Evolutionary conservation across 2,888 invertebrate genomes (phyloP), one percentile per base, ranked within the genome.

Genomic region (Sacculina carcini): DNA sequence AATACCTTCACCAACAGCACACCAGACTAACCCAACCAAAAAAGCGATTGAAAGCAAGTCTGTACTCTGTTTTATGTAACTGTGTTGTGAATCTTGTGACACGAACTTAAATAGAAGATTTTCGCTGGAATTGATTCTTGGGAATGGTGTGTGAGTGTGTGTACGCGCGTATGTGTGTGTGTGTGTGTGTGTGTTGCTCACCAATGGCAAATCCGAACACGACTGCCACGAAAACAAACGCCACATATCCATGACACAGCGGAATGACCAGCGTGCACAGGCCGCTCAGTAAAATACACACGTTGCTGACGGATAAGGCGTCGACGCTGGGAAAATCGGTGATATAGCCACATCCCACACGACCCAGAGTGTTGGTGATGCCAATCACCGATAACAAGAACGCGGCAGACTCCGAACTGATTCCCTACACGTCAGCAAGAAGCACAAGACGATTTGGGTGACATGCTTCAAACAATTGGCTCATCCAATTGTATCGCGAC

Each of bases 301-400:
- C 69, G 63, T 94, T 96, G 67, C 94, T 94, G 61, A 98, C 76
- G 61, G 89, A 69, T 19, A 96, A 70, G 0, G 94, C 82, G 66
- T 92, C 83, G 59, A 94, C 85, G 70, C 87, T 84, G 0, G 71
- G 71, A 12, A 66, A 56, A 58, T 69, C 69, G 2, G 90, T 86
- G 34, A 92, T 76, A 69, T 79, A 82, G 26, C 90, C 92, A 62
- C 84, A 85, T 48, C 77, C 69, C 48, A 92, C 78, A 68, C 92
- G 79, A 19, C 92, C 90, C 56, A 92, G 65, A 0, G 90, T 94
- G 67, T 94, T 94, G 31, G 90, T 89, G 56, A 92, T 89, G 54
- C 86, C 86, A 61, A 86, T 85, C 54, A 82, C 78, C 1, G 82
- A 83, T 26, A 83, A 62, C 52, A 83, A 67, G 65, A 78, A 78